Evolutionary conservation across 1,140 invertebrate species (phyloP), one percentile per base, ranked within the genome.

Genomic region (Solenopsis fugax): DNA sequence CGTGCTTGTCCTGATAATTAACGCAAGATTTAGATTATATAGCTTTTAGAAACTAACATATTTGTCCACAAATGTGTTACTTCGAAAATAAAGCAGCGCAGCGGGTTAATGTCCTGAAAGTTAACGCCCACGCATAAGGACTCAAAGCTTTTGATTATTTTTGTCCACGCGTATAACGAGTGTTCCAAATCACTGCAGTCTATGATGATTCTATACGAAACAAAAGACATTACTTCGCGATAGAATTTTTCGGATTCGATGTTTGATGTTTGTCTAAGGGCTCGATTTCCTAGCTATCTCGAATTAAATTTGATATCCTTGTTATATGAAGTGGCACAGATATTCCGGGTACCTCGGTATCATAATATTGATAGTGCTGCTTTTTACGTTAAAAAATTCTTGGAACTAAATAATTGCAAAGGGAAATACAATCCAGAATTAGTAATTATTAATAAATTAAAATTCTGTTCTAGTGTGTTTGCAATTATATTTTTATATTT

Each of bases 1-100:
- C 29, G 29, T 21, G 18, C 24, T n/a, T 24, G 16, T n/a, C 5
- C n/a, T 18, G 41, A 77, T 77, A 77, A 77, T 64, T 77, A 60
- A 56, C 1, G 12, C n/a, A 75, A 50, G 37, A 48, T 45, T 77
- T 64, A 48, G 75, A 65, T 78, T 78, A 78, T 58, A 65, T 78
- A 34, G 0, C 10, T 2, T 45, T 48, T n/a, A 48, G 3, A 62
- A 60, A 60, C 37, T 58, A 45, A 64, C 5, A 6, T 65, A 13
- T 65, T 48, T 65, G 18, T 48, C 10, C 18, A 29, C 2, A 48
- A 50, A 21, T 41, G 16, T 37, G 12, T 18, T 37, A 7, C 10
- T 45, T 16, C n/a, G 9, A 1, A 24, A 37, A 45, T 48, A 12
- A 64, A 50, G 34, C 62, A 2, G 34, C 62, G 5, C 41, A 4